Base-by-base conservation (phyloP, 1,140 invertebrate genomes). In the Drosophila watanabei region DNA sequence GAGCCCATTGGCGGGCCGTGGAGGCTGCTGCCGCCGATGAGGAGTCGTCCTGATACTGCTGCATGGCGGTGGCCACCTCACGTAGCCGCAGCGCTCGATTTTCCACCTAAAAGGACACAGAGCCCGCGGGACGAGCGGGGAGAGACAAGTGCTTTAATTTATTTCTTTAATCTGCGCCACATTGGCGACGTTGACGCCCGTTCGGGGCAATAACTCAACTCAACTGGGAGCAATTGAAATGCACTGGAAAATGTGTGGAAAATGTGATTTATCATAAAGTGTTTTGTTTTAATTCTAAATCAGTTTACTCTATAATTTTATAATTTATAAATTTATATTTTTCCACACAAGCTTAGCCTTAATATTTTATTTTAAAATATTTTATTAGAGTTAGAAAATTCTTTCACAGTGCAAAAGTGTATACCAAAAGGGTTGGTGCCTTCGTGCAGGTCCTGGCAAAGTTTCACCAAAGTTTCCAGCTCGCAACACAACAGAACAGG, bases 31-130 rank as follows among this genome's bases (percentile, higher is more conserved):
- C 61, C 56, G 82, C 81, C 28, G 77, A 65, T 35, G 71, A 75
- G 69, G 71, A 73, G 32, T 93, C 91, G 46, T 93, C 92, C 75
- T 92, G 82, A 60, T 93, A 91, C 63, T 94, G 93, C 73, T 93
- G 83, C 78, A 94, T 83, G 24, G 86, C 86, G 37, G 93, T 93
- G 37, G 93, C 76, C 76, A 93, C 92, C 69, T 94, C 93, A 88
- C 96, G 96, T 85, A 97, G 93, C 79, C 96, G 94, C 73, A 97
- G 91, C 14, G 96, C 96, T 92, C 95, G 94, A 93, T 97, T 96
- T 93, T 96, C 96, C 87, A 94, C 94, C 95, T 96, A 94, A 93
- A 94, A 87, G 69, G 75, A 84, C 65, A 84, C 65, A 54, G 56
- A 68, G 56, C 11, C 13, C 46, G 48, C 43, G 41, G 18, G 18